Evolutionary conservation across 1,140 invertebrate genomes (phyloP).

Genomic region (Dryas iulia): DNA sequence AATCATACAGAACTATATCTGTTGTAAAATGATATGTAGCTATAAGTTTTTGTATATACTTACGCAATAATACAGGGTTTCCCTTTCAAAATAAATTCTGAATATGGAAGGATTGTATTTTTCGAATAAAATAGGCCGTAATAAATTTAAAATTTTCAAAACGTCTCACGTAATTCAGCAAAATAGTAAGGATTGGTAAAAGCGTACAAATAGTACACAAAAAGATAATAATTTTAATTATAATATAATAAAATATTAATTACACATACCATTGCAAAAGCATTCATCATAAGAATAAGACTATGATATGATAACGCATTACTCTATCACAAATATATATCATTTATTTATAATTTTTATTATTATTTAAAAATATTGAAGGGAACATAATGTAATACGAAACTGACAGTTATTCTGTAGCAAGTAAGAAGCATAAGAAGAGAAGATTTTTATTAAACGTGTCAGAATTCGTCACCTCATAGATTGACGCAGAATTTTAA

Average conservation of each 20-base stretch:
- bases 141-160: conserved; percentile 27
- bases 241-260: conserved; percentile 2
- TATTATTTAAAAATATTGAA: no score
- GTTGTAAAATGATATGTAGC: conserved; percentile 36
- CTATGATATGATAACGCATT: not conserved
- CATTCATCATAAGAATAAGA: conserved; percentile 11
- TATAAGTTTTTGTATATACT: conserved; percentile 31
- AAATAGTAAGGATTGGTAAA: conserved; percentile 17
- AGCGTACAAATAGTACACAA: conserved; percentile 6
- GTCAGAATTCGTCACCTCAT: not conserved
- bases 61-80: conserved; percentile 33
- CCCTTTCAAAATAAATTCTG: conserved; percentile 37
- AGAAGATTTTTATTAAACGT: not conserved
- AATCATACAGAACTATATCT: conserved; percentile 16
- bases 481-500: not conserved
- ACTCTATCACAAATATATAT: not conserved
- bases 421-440: not conserved
- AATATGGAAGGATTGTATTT: conserved; percentile 41
- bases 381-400: no score
- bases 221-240: not conserved
- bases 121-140: conserved; percentile 39
- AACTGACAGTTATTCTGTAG: not conserved
- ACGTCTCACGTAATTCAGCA: conserved; percentile 19
- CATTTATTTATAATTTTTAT: not conserved
- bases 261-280: conserved; percentile 2